phyloP scores from a whole-genome alignment of 1,140 invertebrate species.

The Drosophila nannoptera region DNA sequence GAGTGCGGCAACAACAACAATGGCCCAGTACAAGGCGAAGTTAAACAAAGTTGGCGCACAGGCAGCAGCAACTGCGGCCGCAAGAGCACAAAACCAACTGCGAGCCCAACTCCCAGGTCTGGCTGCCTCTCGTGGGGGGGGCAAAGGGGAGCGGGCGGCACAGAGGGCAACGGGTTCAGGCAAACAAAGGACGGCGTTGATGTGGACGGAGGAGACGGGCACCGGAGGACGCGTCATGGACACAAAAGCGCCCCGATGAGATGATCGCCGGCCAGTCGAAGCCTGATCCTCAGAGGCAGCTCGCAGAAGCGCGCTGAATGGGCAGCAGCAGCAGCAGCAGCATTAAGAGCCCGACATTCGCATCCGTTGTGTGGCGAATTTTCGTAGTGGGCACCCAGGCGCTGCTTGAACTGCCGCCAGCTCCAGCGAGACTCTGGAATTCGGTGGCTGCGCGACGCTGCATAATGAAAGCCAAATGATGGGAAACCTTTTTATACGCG shows the following conservation, averaged over 20 bases:
- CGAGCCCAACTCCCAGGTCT: constrained; percentile 3
- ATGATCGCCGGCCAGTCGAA: constrained; percentile 61
- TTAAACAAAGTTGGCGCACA: constrained; percentile 72
- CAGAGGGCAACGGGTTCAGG: constrained; percentile 7
- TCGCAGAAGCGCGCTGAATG: constrained; percentile 31
- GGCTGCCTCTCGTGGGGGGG: constrained; percentile 25
- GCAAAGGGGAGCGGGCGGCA: neutral
- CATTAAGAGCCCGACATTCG: constrained; percentile 35
- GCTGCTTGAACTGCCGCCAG: constrained; percentile 31
- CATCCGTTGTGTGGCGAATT: constrained; percentile 61
- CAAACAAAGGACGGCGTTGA: constrained; percentile 48
- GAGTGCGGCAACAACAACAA: constrained; percentile 17
- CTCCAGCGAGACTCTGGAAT: constrained; percentile 64
- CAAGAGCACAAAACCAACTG: constrained; percentile 4
- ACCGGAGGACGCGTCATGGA: constrained; percentile 43
- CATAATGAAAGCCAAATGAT: constrained; percentile 77
- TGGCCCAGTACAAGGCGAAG: constrained; percentile 63
- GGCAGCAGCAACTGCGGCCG: constrained; percentile 9
- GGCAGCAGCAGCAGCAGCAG: constrained; percentile 27
- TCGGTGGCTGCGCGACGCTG: constrained; percentile 74
- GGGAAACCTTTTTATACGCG: constrained; percentile 67
- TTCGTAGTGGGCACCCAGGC: constrained; percentile 69
- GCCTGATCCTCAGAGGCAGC: constrained; percentile 28
- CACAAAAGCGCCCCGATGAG: constrained; percentile 72
- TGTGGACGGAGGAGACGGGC: constrained; percentile 21